phyloP scores from a whole-genome alignment of 2,797 vertebrate species.

The Pipistrellus nathusii region DNA sequence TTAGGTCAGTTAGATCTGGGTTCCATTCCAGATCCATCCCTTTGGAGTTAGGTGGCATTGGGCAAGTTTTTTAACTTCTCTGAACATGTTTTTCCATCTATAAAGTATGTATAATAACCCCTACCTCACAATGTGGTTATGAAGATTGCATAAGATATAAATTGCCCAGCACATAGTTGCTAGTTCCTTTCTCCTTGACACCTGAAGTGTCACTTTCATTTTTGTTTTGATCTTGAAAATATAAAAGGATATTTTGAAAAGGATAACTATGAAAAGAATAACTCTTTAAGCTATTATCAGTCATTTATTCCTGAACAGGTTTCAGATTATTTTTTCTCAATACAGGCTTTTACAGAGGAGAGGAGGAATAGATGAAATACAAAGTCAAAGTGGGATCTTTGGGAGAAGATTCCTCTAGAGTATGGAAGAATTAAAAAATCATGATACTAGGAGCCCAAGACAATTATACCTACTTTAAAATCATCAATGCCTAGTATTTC shows the following conservation, averaged over 20 bases:
- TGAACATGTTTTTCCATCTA: not conserved
- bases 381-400: not conserved
- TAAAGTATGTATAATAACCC: not conserved
- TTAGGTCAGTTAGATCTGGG: not conserved
- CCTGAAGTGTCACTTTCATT: not conserved
- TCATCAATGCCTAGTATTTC: not conserved
- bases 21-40: not conserved
- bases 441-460: not conserved
- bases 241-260: not conserved
- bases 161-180: not conserved
- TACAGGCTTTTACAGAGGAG: not conserved
- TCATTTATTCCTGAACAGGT: not conserved
- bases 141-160: not conserved
- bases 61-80: not conserved
- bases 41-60: not conserved
- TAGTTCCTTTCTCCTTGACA: not conserved
- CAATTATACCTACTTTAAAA: not conserved
- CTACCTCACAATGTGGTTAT: not conserved
- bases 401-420: not conserved
- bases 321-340: not conserved
- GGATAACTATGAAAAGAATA: not conserved
- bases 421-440: not conserved
- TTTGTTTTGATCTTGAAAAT: constrained; percentile 19
- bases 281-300: not conserved
- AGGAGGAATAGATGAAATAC: not conserved